These are phyloP conservation scores for Glareola pratincola DNA, from an alignment of 2,113 vertebrate genomes.

Conservation along the genomic window DNA sequence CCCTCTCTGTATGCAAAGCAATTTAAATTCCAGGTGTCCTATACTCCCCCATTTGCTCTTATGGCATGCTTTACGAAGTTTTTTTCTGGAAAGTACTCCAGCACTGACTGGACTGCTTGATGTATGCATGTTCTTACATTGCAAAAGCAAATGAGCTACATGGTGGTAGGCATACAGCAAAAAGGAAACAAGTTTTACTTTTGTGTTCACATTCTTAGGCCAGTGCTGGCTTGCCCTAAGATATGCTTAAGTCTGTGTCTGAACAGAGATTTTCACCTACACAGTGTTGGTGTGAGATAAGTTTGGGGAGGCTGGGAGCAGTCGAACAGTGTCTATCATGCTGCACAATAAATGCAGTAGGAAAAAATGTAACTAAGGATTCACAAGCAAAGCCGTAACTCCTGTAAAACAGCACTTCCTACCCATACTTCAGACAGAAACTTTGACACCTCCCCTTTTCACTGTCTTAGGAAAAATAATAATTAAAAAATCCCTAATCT, in stretches of 20 bases:
- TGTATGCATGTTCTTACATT: background rate
- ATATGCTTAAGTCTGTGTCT: background rate
- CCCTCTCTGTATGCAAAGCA: background rate
- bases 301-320: background rate
- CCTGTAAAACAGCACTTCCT: background rate
- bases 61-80: background rate
- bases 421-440: background rate
- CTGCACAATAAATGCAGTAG: background rate
- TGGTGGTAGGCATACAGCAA: background rate
- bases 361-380: background rate
- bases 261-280: background rate
- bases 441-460: background rate
- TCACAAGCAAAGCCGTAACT: background rate
- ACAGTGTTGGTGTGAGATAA: background rate
- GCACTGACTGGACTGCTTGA: rapidly evolving
- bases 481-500: too few species aligned
- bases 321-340: background rate
- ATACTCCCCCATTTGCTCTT: background rate
- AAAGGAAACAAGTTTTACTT: background rate
- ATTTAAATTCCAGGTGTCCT: background rate
- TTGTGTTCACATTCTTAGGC: background rate
- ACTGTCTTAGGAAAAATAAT: rapidly evolving
- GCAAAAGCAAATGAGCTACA: background rate
- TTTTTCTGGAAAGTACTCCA: background rate
- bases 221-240: background rate